Evolutionary conservation across 2,113 vertebrate species (phyloP).

Genomic region (Anguilla japonica): DNA sequence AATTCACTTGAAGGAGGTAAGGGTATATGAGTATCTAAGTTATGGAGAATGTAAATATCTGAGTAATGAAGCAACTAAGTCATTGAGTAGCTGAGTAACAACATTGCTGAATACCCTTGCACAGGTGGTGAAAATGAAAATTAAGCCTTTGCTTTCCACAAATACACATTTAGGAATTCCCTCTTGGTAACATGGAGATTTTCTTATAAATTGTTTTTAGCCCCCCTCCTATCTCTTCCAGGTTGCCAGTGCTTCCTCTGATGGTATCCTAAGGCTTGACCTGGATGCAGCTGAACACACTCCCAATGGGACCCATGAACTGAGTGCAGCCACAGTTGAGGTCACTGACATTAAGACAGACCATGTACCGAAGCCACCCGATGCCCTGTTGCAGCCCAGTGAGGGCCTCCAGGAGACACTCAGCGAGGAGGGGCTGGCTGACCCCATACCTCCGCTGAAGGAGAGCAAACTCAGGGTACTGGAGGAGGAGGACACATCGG

Average conservation of each 20-base stretch:
- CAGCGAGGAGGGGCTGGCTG: conserved; percentile 4
- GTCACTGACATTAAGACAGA: no score
- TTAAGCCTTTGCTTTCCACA: no score
- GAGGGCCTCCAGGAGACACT: conserved; percentile 21
- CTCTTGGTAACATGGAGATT: no score
- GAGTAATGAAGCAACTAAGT: no score
- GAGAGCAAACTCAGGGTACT: conserved; percentile 34
- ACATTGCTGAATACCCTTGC: no score
- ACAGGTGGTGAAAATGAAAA: no score
- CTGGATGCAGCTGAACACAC: conserved; percentile 72
- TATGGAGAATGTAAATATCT: background rate
- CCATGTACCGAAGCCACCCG: background rate
- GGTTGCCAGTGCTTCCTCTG: conserved; percentile 80
- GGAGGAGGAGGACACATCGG: background rate
- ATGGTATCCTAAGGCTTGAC: conserved; percentile 84
- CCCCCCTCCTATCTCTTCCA: conserved; percentile 44
- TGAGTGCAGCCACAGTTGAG: conserved; percentile 24
- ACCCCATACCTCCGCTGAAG: conserved; percentile 65
- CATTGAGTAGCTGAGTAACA: background rate
- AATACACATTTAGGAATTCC: no score
- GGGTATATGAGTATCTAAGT: conserved; percentile 10
- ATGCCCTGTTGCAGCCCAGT: conserved; percentile 11
- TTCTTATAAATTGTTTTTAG: no score
- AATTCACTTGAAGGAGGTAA: conserved; percentile 90
- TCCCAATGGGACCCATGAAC: conserved; percentile 57